Conservation (phyloP, 2,888 invertebrate genomes). For the Cerastis rubricosa region DNA sequence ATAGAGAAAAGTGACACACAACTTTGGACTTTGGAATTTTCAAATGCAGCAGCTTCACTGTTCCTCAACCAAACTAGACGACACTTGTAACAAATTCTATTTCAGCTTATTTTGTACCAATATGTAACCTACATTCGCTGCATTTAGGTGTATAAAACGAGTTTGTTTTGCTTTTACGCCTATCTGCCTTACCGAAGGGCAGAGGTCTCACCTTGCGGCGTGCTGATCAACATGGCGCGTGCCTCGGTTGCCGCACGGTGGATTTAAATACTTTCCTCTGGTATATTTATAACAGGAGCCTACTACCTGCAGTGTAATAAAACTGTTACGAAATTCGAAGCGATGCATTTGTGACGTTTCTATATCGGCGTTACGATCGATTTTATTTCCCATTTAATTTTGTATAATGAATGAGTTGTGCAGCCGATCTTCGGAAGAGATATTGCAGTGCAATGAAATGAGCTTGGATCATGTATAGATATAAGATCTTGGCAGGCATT, state of each 20-base stretch:
- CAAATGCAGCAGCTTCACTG: neutral
- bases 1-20: neutral
- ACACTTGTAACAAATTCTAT: neutral
- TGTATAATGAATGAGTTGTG: neutral
- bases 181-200: constrained; percentile 66
- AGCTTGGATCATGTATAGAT: neutral
- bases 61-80: neutral
- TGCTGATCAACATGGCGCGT: constrained; percentile 73
- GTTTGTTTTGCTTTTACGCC: constrained; percentile 53
- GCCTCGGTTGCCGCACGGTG: constrained; percentile 73
- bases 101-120: constrained; percentile 17
- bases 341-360: constrained; percentile 24
- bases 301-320: constrained; percentile 52
- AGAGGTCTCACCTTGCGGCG: constrained; percentile 70
- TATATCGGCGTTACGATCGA: neutral
- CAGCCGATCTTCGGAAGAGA: neutral
- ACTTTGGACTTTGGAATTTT: constrained; percentile 3
- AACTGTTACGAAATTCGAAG: constrained; percentile 35
- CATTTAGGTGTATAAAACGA: constrained; percentile 54
- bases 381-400: neutral
- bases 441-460: neutral
- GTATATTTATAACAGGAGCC: constrained; percentile 54
- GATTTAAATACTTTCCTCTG: constrained; percentile 74
- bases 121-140: constrained; percentile 35
- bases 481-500: neutral